Evolutionary conservation across 2,797 vertebrate species (phyloP).

Genomic region (Myiotriccus ornatus): DNA sequence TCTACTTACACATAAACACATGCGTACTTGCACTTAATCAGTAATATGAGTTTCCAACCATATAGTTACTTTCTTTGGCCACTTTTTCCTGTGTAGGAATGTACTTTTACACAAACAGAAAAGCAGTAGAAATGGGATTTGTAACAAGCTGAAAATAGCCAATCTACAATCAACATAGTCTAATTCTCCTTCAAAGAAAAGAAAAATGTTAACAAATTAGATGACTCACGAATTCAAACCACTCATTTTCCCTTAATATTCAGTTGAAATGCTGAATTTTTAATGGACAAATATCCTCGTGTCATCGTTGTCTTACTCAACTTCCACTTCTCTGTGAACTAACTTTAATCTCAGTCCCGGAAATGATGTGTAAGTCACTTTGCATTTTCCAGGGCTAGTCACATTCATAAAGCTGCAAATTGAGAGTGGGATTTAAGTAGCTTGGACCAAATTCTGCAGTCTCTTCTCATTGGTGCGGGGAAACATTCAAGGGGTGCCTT

Average conservation of each 20-base stretch:
- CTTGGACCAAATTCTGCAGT: neutral
- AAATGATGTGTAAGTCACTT: neutral
- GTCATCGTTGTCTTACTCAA: neutral
- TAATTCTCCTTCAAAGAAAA: neutral
- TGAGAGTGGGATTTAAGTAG: neutral
- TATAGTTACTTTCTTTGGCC: neutral
- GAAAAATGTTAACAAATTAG: neutral
- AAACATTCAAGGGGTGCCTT: neutral
- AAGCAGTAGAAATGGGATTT: neutral
- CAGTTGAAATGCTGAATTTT: neutral
- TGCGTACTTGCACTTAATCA: neutral
- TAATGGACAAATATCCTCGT: neutral
- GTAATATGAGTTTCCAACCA: neutral
- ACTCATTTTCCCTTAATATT: neutral
- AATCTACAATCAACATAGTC: neutral
- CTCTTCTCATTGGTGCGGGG: neutral
- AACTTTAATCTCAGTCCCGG: neutral
- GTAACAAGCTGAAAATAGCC: neutral
- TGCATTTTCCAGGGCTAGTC: neutral
- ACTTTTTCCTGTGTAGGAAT: neutral
- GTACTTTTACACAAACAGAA: neutral
- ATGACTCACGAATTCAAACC: neutral
- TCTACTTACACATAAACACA: neutral
- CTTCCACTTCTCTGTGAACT: slow-evolving; percentile 2
- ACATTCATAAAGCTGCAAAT: neutral